Evolutionary conservation across 2,888 invertebrate species (phyloP), one percentile per base, ranked within the genome.

Genomic region (Synergus laeviventris): DNA sequence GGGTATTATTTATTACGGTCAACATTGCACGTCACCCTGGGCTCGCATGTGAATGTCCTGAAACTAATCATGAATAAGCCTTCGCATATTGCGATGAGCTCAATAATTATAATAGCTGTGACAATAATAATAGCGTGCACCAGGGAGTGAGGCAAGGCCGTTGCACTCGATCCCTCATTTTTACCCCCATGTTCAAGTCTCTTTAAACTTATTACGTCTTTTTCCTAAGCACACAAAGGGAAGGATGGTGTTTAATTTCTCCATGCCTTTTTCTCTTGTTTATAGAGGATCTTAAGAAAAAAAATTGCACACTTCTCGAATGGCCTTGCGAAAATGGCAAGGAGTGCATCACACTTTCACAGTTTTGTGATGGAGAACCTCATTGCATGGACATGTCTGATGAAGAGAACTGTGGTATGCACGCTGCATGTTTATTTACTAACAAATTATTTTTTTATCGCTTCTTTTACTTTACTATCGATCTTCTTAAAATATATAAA

Each of bases 311-410:
- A 24, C 12, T 18, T 21, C 21, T 56, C 18, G 56, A 56, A 56
- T 56, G 56, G 56, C 3, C 21, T 56, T 94, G 94, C 87, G 84
- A 85, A 42, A 91, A 92, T 85, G 93, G 93, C 81, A 88, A 86
- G 62, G 56, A 56, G 21, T 93, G 93, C 88, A 91, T 93, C 81
- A 90, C 91, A 81, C 87, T 87, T 76, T 89, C 84, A 73, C 84
- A 86, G 74, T 88, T 90, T 81, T 93, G 93, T 86, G 84, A 89
- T 73, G 86, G 87, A 77, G 90, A 87, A 49, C 84, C 84, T 61
- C 94, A 94, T 87, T 94, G 94, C 89, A 82, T 81, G 16, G 93
- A 94, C 90, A 89, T 91, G 74, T 92, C 93, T 14, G 94, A 94
- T 87, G 94, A 94, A 87, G 84, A 84, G 75, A 89, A 91, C 83